These are phyloP conservation scores for Harlomillsia oculata DNA, from an alignment of 1,140 invertebrate species.

Conservation along the genomic window DNA sequence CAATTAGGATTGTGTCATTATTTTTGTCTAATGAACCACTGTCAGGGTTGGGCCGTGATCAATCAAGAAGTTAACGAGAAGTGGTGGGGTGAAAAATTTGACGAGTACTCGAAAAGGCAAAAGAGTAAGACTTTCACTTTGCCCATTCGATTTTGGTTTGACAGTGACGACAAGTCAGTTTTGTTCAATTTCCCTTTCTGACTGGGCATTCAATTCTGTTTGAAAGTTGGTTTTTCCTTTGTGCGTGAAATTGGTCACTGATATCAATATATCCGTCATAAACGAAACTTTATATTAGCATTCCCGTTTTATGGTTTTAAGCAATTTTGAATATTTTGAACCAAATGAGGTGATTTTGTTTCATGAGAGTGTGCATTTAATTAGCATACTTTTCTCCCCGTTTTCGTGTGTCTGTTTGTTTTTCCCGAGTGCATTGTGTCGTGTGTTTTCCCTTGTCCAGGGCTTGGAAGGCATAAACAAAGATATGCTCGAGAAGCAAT, in stretches of 20 bases:
- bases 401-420: background rate
- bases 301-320: too few relatives aligned
- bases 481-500: constrained; percentile 70
- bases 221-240: too few relatives aligned
- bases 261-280: too few relatives aligned
- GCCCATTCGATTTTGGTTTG: background rate
- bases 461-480: constrained; percentile 71
- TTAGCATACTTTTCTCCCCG: too few relatives aligned
- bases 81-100: background rate
- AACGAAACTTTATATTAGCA: too few relatives aligned
- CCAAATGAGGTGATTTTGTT: background rate
- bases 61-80: background rate
- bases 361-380: too few relatives aligned
- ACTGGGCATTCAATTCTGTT: background rate
- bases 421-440: constrained; percentile 12
- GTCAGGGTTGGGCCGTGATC: background rate
- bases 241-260: too few relatives aligned
- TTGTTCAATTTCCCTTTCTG: background rate
- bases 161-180: too few relatives aligned
- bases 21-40: background rate
- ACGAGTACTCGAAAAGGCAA: background rate
- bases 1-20: background rate
- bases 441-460: constrained; percentile 42
- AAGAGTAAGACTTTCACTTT: constrained; percentile 54
- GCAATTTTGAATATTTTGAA: background rate